Conservation (phyloP, 2,113 vertebrate genomes). For the Melanocharis versteri region DNA sequence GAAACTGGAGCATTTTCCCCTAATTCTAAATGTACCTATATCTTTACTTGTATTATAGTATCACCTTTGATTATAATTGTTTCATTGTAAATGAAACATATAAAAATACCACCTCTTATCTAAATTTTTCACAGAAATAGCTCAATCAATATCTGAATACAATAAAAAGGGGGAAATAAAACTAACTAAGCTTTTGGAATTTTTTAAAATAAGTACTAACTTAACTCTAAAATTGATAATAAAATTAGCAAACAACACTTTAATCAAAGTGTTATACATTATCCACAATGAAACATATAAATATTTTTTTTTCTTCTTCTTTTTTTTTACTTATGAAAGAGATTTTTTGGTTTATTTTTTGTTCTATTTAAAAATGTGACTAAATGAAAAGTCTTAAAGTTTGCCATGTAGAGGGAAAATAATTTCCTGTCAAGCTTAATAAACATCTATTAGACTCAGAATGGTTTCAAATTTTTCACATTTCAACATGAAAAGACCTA, state of each 20-base stretch:
- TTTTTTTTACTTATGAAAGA: neutral
- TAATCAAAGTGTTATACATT: neutral
- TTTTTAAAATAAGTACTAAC: neutral
- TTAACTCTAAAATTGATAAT: neutral
- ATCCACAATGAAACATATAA: neutral
- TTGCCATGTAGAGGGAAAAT: neutral
- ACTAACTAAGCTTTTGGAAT: neutral
- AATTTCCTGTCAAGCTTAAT: neutral
- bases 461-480: neutral
- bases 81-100: neutral
- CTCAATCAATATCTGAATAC: neutral
- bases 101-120: neutral
- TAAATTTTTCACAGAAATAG: neutral
- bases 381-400: neutral
- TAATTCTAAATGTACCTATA: neutral
- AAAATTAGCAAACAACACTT: neutral
- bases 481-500: neutral
- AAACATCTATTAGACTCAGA: neutral
- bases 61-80: neutral
- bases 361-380: neutral
- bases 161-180: neutral
- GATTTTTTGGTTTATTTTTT: neutral
- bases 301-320: neutral
- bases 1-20: neutral
- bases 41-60: neutral